Percentiles rank a stretch among this genome's conserved stretches.
Evolutionary conservation across 2,888 invertebrate genomes (phyloP).

Genomic region (Brenthis ino): DNA sequence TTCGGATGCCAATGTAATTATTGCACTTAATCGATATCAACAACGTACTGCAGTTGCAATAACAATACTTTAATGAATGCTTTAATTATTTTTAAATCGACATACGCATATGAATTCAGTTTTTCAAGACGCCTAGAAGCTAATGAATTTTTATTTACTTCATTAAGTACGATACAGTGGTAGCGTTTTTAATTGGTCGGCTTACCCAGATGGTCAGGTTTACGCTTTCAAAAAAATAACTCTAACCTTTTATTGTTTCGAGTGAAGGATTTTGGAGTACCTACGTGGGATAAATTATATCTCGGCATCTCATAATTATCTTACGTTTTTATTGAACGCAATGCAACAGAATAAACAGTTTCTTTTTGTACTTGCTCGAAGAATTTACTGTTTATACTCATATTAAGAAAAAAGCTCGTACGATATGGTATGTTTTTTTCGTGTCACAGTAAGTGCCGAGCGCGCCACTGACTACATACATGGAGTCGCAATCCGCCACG

Average conservation of each 20-base stretch:
- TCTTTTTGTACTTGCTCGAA: constrained; percentile 43
- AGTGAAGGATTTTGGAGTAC: constrained; percentile 41
- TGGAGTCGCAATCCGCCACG: constrained; percentile 71
- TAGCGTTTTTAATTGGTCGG: constrained; percentile 31
- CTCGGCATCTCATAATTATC: constrained; percentile 43
- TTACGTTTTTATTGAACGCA: constrained; percentile 42
- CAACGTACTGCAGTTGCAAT: constrained; percentile 41
- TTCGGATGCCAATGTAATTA: constrained; percentile 67
- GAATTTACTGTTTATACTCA: constrained; percentile 46
- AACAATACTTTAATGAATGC: constrained; percentile 45
- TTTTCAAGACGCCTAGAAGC: constrained; percentile 21
- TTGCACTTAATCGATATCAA: constrained; percentile 55
- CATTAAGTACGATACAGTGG: constrained; percentile 33
- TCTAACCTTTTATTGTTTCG: constrained; percentile 36
- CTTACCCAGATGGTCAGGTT: constrained; percentile 35
- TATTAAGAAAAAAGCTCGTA: constrained; percentile 66
- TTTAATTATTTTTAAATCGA: constrained; percentile 41
- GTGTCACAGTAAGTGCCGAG: constrained; percentile 58
- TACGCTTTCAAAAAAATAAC: constrained; percentile 31
- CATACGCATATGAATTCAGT: constrained; percentile 29
- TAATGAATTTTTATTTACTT: constrained; percentile 35
- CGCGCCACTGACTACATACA: constrained; percentile 68
- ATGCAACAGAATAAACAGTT: constrained; percentile 45
- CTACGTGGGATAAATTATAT: constrained; percentile 41
- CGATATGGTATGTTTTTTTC: constrained; percentile 74